Conservation (phyloP, 2,888 invertebrate species). For the Thecophora atra region DNA sequence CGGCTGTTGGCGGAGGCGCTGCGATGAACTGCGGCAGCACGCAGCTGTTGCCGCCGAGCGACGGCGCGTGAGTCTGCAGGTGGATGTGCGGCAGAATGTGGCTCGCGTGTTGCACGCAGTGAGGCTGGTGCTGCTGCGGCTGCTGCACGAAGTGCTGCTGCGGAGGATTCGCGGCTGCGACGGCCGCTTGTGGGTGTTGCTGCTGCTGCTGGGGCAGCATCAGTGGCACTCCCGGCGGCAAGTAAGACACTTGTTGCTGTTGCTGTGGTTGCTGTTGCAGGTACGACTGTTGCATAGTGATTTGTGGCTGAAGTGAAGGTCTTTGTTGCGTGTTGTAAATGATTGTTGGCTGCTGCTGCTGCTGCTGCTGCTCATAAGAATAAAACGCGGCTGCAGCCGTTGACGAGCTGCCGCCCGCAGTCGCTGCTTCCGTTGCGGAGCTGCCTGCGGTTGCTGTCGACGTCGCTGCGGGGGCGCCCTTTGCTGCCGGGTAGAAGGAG, state of each 20-base stretch:
- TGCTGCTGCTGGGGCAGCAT: slow-evolving; percentile 40
- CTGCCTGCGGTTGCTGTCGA: slow-evolving; percentile 36
- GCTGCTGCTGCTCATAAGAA: slow-evolving; percentile 57
- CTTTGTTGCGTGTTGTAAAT: slow-evolving; percentile 41
- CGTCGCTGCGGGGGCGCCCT: slow-evolving; percentile 40
- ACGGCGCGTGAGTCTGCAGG: slow-evolving; percentile 48
- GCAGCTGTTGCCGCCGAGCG: slow-evolving; percentile 66
- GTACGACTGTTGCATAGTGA: slow-evolving; percentile 45
- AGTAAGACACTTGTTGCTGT: slow-evolving; percentile 31
- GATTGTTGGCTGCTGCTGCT: slow-evolving; percentile 43
- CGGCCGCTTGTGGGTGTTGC: slow-evolving; percentile 49
- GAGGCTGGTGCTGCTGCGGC: slow-evolving; percentile 49
- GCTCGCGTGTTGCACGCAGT: slow-evolving; percentile 56
- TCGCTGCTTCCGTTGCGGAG: slow-evolving; percentile 28
- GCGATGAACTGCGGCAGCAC: slow-evolving; percentile 57
- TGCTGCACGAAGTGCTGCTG: slow-evolving; percentile 40
- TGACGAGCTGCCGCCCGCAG: too few relatives aligned
- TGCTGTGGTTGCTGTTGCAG: slow-evolving; percentile 42
- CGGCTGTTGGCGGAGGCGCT: slow-evolving; percentile 63
- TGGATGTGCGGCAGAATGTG: slow-evolving; percentile 46
- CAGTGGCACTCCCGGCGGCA: slow-evolving; percentile 38
- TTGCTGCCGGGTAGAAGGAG: slow-evolving; percentile 56
- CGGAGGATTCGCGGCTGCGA: slow-evolving; percentile 39
- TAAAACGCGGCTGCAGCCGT: slow-evolving; percentile 41
- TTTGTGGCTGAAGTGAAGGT: slow-evolving; percentile 44